Evolutionary conservation across 2,113 vertebrate species (phyloP).

Genomic region (Rhadina sibilatrix): DNA sequence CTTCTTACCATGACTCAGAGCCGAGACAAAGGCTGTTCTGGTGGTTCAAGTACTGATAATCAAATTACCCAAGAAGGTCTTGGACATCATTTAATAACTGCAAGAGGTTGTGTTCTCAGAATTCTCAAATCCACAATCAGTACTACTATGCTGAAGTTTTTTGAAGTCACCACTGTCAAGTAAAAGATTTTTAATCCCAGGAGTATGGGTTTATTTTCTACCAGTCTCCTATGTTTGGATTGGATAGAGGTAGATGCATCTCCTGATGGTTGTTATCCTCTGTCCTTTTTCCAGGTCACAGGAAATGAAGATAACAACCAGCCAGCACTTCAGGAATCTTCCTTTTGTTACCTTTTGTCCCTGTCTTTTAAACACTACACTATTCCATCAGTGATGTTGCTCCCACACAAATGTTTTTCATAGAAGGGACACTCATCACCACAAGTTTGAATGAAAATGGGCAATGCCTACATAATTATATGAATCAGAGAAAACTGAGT

Average conservation of each 20-base stretch:
- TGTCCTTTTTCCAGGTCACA: background rate
- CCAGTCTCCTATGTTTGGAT: background rate
- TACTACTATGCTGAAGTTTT: background rate
- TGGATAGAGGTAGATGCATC: background rate
- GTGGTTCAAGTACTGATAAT: background rate
- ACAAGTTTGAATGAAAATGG: background rate
- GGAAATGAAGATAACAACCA: background rate
- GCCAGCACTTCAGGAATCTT: background rate
- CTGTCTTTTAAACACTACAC: background rate
- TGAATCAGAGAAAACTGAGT: background rate
- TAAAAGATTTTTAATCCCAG: background rate
- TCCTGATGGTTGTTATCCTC: background rate
- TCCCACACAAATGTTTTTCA: background rate
- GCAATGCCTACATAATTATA: background rate
- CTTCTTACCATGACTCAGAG: background rate
- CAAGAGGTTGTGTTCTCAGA: background rate
- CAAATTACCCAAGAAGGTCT: background rate
- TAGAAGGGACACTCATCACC: background rate
- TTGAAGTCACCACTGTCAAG: background rate
- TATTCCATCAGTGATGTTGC: background rate
- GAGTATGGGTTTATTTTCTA: background rate
- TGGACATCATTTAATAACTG: background rate
- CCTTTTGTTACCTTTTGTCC: background rate
- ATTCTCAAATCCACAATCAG: background rate
- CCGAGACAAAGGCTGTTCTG: fast-evolving